Conservation (phyloP, 2,113 vertebrate genomes). For the Ochotona princeps region DNA sequence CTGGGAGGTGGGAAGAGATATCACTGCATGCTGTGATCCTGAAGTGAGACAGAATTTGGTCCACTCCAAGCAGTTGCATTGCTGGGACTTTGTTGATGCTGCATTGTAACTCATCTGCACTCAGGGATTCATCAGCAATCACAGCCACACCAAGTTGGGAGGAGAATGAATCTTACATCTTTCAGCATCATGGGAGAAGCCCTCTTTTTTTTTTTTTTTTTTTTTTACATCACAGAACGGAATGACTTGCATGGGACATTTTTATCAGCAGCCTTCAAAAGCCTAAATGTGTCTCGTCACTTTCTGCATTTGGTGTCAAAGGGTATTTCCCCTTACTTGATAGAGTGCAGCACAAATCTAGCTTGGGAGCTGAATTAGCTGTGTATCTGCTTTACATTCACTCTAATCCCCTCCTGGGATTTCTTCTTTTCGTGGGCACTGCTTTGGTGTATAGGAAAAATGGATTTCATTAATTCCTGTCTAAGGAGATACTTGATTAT, state of each 20-base stretch:
- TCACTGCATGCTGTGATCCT: neutral
- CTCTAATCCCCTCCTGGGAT: conserved; percentile 67
- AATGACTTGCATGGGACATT: conserved; percentile 37
- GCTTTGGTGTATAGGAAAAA: conserved; percentile 46
- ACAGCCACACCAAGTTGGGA: neutral
- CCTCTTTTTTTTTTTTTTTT: neutral
- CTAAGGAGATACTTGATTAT: conserved; percentile 68
- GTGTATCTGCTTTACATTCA: conserved; percentile 56
- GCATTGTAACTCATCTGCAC: neutral
- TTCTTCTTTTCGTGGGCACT: conserved; percentile 68
- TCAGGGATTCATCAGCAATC: neutral
- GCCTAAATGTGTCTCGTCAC: neutral
- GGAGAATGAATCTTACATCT: neutral
- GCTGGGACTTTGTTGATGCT: neutral
- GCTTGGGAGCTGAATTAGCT: conserved; percentile 68
- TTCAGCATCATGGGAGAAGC: conserved; percentile 22
- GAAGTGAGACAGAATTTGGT: neutral
- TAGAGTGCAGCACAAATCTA: conserved; percentile 33
- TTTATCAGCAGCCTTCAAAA: conserved; percentile 13
- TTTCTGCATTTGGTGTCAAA: conserved; percentile 42
- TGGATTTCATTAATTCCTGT: conserved; percentile 70
- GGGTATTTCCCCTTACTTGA: neutral
- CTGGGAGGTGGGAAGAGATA: neutral
- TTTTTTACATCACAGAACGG: neutral
- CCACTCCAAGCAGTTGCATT: neutral